Percentiles rank a stretch among this genome's conserved stretches.
Evolutionary conservation across 2,113 vertebrate genomes (phyloP).

Genomic region (Galemys pyrenaicus): DNA sequence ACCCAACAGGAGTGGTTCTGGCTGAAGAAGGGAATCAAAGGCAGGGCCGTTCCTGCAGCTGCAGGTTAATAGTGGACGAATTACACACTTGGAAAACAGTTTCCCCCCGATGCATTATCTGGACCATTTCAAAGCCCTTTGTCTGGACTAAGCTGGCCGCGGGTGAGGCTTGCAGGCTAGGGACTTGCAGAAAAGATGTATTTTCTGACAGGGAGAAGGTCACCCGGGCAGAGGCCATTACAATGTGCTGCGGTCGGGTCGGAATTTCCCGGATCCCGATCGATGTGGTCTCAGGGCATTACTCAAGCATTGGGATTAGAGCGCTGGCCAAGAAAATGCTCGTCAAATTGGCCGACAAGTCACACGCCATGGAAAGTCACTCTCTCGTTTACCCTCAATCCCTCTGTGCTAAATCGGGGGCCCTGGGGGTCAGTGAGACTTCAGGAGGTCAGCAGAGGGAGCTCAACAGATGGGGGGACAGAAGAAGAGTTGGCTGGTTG

Average conservation of each 20-base stretch:
- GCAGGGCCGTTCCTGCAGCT: slow-evolving; percentile 54
- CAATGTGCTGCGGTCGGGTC: slow-evolving; percentile 3
- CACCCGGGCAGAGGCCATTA: slow-evolving; percentile 52
- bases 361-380: slow-evolving; percentile 42
- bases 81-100: slow-evolving; percentile 74
- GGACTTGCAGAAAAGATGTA: slow-evolving; percentile 66
- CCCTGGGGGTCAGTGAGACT: neutral
- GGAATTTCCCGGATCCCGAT: slow-evolving; percentile 59
- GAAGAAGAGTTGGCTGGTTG: neutral
- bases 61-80: slow-evolving; percentile 74
- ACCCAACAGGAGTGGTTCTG: slow-evolving; percentile 52
- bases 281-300: neutral
- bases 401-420: neutral
- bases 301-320: slow-evolving; percentile 46
- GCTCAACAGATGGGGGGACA: neutral
- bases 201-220: slow-evolving; percentile 82
- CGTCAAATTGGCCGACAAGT: slow-evolving; percentile 73
- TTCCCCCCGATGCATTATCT: slow-evolving; percentile 65
- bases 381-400: neutral
- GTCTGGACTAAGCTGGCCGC: slow-evolving; percentile 65
- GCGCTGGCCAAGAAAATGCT: slow-evolving; percentile 37
- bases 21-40: slow-evolving; percentile 62
- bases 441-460: neutral
- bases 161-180: slow-evolving; percentile 55
- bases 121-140: slow-evolving; percentile 72